phyloP scores from a whole-genome alignment of 1,140 invertebrate genomes.

The Cotesia chilonis region DNA sequence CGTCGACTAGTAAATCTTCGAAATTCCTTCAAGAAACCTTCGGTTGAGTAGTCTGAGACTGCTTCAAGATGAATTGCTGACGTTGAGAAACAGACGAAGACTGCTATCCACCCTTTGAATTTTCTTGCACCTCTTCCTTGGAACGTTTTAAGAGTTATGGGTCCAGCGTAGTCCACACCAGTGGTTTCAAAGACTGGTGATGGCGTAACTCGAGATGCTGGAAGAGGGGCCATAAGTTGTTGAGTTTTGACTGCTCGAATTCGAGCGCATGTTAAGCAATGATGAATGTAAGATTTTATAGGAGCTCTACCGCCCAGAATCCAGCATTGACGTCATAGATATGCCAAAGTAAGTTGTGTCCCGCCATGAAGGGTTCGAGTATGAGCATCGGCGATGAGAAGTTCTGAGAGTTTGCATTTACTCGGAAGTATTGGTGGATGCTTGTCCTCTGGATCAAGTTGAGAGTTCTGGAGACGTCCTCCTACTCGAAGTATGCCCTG shows the following conservation, averaged over 20 bases:
- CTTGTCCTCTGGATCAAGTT: not conserved
- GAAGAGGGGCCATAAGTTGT: conserved; percentile 52
- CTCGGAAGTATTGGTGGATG: not conserved
- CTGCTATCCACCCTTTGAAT: no score
- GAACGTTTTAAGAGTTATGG: conserved; percentile 39
- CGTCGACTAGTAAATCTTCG: not conserved
- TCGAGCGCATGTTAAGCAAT: conserved; percentile 20
- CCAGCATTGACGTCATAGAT: conserved; percentile 35
- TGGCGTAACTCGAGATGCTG: conserved; percentile 29
- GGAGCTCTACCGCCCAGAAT: conserved; percentile 39
- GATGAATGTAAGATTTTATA: conserved; percentile 41
- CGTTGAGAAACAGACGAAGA: no score
- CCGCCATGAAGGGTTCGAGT: conserved; percentile 42
- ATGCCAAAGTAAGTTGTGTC: conserved; percentile 23
- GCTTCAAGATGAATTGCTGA: no score
- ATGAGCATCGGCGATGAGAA: conserved; percentile 44
- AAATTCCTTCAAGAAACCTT: not conserved
- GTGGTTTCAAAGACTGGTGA: conserved; percentile 35
- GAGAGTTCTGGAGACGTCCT: not conserved
- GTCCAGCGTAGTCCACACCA: conserved; percentile 47
- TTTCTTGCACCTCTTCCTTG: conserved; percentile 39
- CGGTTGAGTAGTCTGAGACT: conserved; percentile 2
- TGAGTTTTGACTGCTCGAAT: conserved; percentile 15
- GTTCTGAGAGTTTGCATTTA: not conserved
- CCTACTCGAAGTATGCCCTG: not conserved